Conservation (phyloP, 2,797 vertebrate genomes). For the Graptemys geographica region DNA sequence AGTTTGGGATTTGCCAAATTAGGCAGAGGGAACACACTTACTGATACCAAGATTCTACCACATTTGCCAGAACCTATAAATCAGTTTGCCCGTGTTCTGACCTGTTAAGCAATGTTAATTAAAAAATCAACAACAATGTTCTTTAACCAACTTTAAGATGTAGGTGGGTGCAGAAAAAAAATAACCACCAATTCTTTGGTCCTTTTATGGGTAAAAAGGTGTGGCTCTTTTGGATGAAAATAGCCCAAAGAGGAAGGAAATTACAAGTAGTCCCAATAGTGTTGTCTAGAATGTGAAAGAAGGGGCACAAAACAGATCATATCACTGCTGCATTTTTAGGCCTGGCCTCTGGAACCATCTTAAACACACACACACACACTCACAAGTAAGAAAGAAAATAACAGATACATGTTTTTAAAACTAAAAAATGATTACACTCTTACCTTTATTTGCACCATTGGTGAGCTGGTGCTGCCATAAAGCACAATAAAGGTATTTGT, state of each 20-base stretch:
- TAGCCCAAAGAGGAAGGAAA: neutral
- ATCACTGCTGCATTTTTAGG: neutral
- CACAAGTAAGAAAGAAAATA: neutral
- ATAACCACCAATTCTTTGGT: neutral
- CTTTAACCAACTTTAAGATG: neutral
- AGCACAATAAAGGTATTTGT: neutral
- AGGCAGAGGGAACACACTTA: neutral
- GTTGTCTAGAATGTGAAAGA: neutral
- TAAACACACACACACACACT: too few species aligned
- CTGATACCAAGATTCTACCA: neutral
- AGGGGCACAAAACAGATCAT: neutral
- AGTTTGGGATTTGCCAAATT: neutral
- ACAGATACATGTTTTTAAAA: neutral
- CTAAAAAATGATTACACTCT: neutral
- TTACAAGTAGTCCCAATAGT: neutral
- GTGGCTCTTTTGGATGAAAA: neutral
- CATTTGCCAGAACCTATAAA: neutral
- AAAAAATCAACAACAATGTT: neutral
- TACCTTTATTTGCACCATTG: neutral
- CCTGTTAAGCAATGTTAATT: neutral
- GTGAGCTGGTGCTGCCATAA: neutral
- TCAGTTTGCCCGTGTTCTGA: neutral
- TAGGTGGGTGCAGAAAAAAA: neutral
- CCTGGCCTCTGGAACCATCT: neutral
- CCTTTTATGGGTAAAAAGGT: neutral